Conservation (phyloP, 2,888 invertebrate genomes). For the Macaria notata region DNA sequence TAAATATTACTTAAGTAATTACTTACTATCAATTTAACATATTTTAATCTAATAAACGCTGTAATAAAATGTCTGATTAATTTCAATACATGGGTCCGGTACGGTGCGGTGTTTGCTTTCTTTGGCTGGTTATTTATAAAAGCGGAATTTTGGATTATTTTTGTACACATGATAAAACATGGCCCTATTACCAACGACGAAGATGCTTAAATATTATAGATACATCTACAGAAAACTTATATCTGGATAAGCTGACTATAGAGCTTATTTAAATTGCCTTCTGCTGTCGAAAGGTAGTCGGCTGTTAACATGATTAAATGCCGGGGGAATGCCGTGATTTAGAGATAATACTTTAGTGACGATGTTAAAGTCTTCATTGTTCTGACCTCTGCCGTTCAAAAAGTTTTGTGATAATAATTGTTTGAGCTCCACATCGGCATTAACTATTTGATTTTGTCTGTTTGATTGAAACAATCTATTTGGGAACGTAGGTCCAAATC, state of each 20-base stretch:
- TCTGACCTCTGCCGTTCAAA: slow-evolving; percentile 82
- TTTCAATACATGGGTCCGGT: not conserved
- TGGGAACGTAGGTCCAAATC: slow-evolving; percentile 53
- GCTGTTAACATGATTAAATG: slow-evolving; percentile 64
- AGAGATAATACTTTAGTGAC: slow-evolving; percentile 91
- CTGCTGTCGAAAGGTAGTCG: slow-evolving; percentile 70
- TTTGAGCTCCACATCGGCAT: slow-evolving; percentile 82
- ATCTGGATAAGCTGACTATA: slow-evolving; percentile 12
- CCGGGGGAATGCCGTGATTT: slow-evolving; percentile 86
- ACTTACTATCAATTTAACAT: not conserved
- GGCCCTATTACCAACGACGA: too few species aligned
- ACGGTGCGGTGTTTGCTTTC: slow-evolving; percentile 18
- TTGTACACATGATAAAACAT: too few species aligned
- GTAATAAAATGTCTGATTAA: slow-evolving; percentile 8
- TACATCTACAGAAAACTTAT: slow-evolving; percentile 19
- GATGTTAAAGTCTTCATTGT: slow-evolving; percentile 89
- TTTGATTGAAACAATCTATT: slow-evolving; percentile 59
- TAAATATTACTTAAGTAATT: slow-evolving; percentile 56
- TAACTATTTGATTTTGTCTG: slow-evolving; percentile 62
- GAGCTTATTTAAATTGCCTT: slow-evolving; percentile 49
- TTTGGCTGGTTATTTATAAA: slow-evolving; percentile 27
- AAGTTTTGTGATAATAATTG: slow-evolving; percentile 86
- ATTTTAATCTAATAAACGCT: slow-evolving; percentile 2
- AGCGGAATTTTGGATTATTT: too few species aligned
- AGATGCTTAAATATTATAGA: not conserved